Conservation (phyloP, 2,888 invertebrate species). For the Cantharis lateralis region DNA sequence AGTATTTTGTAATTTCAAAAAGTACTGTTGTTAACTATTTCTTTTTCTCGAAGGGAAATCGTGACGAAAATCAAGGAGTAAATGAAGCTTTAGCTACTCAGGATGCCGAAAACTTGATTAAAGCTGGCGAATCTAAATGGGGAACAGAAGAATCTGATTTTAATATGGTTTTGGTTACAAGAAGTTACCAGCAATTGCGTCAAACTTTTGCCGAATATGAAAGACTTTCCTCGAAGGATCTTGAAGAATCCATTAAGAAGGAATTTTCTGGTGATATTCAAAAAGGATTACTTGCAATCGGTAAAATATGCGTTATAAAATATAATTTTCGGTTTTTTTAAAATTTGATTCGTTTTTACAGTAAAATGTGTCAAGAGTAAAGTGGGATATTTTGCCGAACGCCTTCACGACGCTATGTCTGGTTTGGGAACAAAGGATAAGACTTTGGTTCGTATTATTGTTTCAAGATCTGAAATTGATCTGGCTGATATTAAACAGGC, state of each 20-base stretch:
- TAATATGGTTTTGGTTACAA: constrained; percentile 82
- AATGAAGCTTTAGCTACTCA: constrained; percentile 80
- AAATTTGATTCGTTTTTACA: constrained; percentile 48
- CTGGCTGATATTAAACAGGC: constrained; percentile 91
- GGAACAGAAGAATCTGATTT: constrained; percentile 91
- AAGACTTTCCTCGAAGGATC: constrained; percentile 78
- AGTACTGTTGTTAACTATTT: neutral
- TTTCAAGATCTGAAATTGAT: constrained; percentile 90
- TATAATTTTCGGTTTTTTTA: neutral
- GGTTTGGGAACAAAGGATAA: constrained; percentile 90
- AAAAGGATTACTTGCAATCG: constrained; percentile 86
- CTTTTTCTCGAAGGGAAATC: constrained; percentile 64
- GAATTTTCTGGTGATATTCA: constrained; percentile 89
- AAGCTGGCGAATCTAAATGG: constrained; percentile 84
- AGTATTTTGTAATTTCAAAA: constrained; percentile 21
- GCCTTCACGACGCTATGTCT: constrained; percentile 88
- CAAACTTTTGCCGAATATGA: constrained; percentile 85
- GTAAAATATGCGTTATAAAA: constrained; percentile 58
- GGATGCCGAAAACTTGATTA: constrained; percentile 79
- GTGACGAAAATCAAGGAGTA: constrained; percentile 86
- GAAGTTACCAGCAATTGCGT: constrained; percentile 88
- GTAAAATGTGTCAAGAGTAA: constrained; percentile 89
- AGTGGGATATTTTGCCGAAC: constrained; percentile 89
- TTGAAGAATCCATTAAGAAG: constrained; percentile 82
- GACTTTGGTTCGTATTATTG: constrained; percentile 88